Percentiles rank a stretch among this genome's conserved stretches.
Conservation (phyloP, 2,113 vertebrate species). For the Pimephales promelas region DNA sequence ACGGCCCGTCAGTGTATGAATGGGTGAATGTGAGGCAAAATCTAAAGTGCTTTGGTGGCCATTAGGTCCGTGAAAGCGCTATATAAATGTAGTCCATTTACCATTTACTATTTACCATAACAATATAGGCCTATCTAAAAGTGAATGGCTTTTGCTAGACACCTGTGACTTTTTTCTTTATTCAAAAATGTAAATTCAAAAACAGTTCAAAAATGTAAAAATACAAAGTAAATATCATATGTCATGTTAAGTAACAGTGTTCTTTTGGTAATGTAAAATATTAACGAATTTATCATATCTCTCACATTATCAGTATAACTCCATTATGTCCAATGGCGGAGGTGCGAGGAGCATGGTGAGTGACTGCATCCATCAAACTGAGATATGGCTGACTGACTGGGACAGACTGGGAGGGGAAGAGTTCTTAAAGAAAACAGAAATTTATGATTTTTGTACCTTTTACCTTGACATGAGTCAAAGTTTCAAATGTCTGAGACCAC, state of each 20-base stretch:
- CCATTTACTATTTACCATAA: too few species aligned
- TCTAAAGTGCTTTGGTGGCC: too few species aligned
- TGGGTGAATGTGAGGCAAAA: too few species aligned
- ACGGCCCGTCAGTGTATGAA: too few species aligned
- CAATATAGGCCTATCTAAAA: too few species aligned
- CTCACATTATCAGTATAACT: conserved; percentile 1
- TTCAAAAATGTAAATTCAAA: background rate
- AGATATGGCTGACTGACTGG: background rate
- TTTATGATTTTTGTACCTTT: background rate
- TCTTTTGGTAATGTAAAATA: background rate
- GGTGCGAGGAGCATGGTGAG: conserved; percentile 55
- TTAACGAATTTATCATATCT: background rate
- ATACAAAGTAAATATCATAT: background rate
- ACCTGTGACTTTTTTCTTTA: background rate
- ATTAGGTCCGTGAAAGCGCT: too few species aligned
- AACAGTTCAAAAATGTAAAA: background rate
- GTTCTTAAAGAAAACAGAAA: background rate
- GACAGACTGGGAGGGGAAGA: background rate
- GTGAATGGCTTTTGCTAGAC: background rate
- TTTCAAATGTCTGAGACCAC: background rate
- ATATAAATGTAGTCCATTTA: too few species aligned
- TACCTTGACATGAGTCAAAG: background rate
- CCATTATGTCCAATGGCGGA: background rate
- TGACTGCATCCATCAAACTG: background rate
- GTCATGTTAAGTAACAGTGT: background rate